Percentiles rank a stretch among this genome's conserved stretches.
Evolutionary conservation across 2,888 invertebrate genomes (phyloP).

Genomic region (Empis livida): DNA sequence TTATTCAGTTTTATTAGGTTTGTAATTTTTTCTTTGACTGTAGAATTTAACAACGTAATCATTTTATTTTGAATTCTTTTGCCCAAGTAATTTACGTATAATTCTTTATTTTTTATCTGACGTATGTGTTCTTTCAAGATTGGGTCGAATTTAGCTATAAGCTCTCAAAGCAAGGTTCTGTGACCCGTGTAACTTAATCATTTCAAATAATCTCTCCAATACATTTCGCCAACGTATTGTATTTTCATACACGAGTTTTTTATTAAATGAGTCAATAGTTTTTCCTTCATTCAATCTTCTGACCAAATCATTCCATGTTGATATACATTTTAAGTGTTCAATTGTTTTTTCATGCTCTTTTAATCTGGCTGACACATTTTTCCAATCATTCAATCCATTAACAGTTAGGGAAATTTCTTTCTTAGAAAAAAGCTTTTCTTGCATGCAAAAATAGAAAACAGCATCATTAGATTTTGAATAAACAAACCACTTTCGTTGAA

Average conservation of each 20-base stretch:
- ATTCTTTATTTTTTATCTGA: background rate
- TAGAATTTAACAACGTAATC: slow-evolving; percentile 2
- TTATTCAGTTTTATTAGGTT: slow-evolving; percentile 4
- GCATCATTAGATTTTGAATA: no score
- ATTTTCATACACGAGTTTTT: background rate
- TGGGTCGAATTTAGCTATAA: slow-evolving; percentile 1
- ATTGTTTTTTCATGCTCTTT: slow-evolving; percentile 1
- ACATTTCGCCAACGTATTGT: slow-evolving; percentile 1
- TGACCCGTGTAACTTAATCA: slow-evolving; percentile 1
- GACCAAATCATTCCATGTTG: slow-evolving; percentile 1
- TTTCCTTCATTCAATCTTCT: slow-evolving; percentile 1
- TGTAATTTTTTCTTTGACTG: slow-evolving; percentile 1
- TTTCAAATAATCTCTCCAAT: background rate
- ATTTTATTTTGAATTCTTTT: slow-evolving; percentile 6
- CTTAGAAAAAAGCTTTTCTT: no score
- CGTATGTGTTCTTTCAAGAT: slow-evolving; percentile 1
- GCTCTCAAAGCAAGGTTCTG: slow-evolving; percentile 1
- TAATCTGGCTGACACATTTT: background rate
- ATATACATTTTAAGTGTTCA: background rate
- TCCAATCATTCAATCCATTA: no score
- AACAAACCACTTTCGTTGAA: no score
- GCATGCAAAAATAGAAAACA: no score
- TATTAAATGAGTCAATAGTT: slow-evolving; percentile 1
- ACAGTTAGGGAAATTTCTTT: no score
- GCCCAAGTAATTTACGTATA: slow-evolving; percentile 1